Base-by-base conservation (phyloP, 2,113 vertebrate species). In the Halichoerus grypus region DNA sequence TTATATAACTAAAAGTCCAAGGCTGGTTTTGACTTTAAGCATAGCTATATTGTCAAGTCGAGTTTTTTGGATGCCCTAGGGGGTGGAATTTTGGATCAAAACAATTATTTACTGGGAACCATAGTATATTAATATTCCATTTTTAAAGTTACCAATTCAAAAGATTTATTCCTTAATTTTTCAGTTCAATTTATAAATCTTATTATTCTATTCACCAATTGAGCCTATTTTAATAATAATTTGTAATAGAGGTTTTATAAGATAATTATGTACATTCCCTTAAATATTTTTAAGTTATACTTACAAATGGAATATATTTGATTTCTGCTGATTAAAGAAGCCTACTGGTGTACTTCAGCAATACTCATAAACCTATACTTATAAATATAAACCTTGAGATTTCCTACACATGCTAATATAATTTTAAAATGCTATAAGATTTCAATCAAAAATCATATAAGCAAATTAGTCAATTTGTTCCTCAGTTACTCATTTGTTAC, bases 281-380 rank as follows among this genome's bases (percentile, higher is more conserved):
- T 95, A 74, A 85, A 87, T 91, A 92, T 36, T 88, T 94, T 96
- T 21, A 93, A 97, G 71, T 36, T 46, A 4, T 24, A 74, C 22
- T 88, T 96, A 67, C 15, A 77, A 65, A 42, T 88, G 1, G 57
- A 74, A 83, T 69, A 61, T 71, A 36, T 84, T 93, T 95, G 36
- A 80, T 80, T 97, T 91, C 59, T 63, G 81, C 76, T 93, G 31
- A 55, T 77, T 88, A 65, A 81, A 91, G 36, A 88, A 82, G 2
- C 1, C 6, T 85, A 77, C 16, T 1, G 51, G 33, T 19, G 3
- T 33, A 77, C 9, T 59, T 88, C 28, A 82, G 22, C 72, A 86
- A 94, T 26, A 65, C 36, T 88, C 57, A 82, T 51, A 92, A 82
- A 92, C 12, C 11, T 80, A 33, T 77, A 57, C 21, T 90, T 82